Evolutionary conservation across 1,140 invertebrate genomes (phyloP).

Genomic region (Drosophila seguyi): DNA sequence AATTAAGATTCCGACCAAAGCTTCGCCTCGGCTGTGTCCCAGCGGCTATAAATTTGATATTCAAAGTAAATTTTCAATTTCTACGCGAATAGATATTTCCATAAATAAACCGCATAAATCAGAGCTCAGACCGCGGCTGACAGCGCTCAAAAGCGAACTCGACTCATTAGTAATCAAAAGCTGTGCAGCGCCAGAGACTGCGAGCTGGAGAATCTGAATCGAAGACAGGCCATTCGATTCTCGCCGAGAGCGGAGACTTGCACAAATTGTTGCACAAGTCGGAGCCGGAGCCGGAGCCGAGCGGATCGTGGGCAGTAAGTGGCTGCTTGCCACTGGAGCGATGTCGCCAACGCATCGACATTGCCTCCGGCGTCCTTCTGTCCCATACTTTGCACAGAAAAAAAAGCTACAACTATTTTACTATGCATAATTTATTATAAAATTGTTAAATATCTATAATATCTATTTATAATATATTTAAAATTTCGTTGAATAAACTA

Average conservation of each 20-base stretch:
- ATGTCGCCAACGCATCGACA: conserved; percentile 65
- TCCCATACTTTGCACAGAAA: not conserved
- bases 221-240: conserved; percentile 55
- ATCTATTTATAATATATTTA: too few relatives aligned
- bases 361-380: conserved; percentile 23
- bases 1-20: conserved; percentile 60
- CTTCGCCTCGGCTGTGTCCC: conserved; percentile 9
- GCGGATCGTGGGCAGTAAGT: conserved; percentile 56
- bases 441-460: too few relatives aligned
- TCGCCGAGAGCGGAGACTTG: conserved; percentile 54
- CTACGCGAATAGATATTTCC: conserved; percentile 76
- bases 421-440: not conserved
- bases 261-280: conserved; percentile 74
- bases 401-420: not conserved
- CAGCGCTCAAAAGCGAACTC: conserved; percentile 42
- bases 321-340: conserved; percentile 59
- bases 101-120: conserved; percentile 82
- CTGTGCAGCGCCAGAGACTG: conserved; percentile 48
- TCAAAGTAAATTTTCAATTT: conserved; percentile 81
- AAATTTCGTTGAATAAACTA: too few relatives aligned
- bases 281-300: conserved; percentile 23
- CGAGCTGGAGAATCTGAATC: conserved; percentile 11
- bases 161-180: conserved; percentile 82
- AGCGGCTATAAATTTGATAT: conserved; percentile 66
- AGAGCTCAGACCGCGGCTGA: conserved; percentile 59